These are phyloP conservation scores for Paradoxurus hermaphroditus DNA, from an alignment of 2,113 vertebrate species.

Conservation along the genomic window DNA sequence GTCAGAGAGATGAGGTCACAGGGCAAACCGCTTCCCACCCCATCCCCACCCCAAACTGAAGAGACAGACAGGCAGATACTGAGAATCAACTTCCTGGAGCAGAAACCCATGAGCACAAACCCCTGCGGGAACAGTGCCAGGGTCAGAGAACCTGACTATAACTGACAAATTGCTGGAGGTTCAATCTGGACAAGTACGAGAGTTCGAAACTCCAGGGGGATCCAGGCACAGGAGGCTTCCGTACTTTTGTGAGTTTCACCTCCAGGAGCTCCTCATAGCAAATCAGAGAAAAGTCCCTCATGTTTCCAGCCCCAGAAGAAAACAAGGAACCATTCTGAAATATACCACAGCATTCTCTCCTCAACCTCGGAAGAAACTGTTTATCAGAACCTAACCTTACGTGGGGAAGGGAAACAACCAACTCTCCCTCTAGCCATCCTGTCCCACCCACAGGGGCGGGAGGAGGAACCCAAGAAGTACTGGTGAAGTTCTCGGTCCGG, in stretches of 20 bases:
- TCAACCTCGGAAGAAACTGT: neutral
- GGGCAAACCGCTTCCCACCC: neutral
- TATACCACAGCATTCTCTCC: neutral
- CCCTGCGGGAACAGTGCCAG: neutral
- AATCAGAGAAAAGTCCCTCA: neutral
- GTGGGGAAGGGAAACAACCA: neutral
- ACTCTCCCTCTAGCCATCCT: neutral
- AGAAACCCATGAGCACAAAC: neutral
- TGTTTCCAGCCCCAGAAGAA: neutral
- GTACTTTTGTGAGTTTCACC: neutral
- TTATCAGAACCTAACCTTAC: neutral
- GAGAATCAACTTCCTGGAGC: neutral
- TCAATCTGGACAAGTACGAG: neutral
- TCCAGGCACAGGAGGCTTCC: neutral
- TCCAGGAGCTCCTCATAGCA: neutral
- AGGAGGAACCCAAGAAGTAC: neutral
- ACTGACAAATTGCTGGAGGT: neutral
- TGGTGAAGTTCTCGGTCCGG: neutral
- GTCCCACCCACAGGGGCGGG: neutral
- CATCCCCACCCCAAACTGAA: neutral
- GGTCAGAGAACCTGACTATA: too few species aligned
- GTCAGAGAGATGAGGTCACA: neutral
- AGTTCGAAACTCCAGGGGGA: neutral
- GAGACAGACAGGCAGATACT: neutral
- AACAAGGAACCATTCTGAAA: neutral